phyloP scores from a whole-genome alignment of 2,888 invertebrate genomes.

The Conus canariensis region DNA sequence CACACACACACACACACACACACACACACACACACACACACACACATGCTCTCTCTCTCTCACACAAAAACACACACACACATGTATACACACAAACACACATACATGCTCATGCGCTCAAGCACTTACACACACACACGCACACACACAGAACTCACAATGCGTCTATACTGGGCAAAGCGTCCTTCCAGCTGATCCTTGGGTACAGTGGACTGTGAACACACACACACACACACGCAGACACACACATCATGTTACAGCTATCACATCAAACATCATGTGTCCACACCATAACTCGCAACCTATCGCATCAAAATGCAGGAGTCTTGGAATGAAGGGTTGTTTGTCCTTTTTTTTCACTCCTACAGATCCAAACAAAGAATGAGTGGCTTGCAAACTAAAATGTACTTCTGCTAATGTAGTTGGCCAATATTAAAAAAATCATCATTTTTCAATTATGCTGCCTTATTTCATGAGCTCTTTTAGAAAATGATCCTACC shows the following conservation, averaged over 20 bases:
- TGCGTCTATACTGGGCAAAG: conserved; percentile 73
- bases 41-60: not conserved
- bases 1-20: not conserved
- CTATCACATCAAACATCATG: not conserved
- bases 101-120: too few species aligned
- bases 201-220: conserved; percentile 61
- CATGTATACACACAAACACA: not conserved
- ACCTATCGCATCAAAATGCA: not conserved
- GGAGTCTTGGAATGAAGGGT: too few species aligned
- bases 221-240: conserved; percentile 2
- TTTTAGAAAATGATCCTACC: too few species aligned
- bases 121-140: not conserved
- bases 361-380: too few species aligned
- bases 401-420: too few species aligned
- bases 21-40: not conserved
- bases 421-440: too few species aligned
- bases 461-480: too few species aligned
- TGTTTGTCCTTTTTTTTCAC: too few species aligned
- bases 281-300: not conserved
- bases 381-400: too few species aligned
- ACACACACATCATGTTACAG: not conserved
- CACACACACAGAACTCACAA: conserved; percentile 60
- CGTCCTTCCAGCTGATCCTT: conserved; percentile 63
- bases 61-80: not conserved
- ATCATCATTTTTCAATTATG: too few species aligned